Evolutionary conservation across 2,113 vertebrate genomes (phyloP).

Genomic region (Syngnathus scovelli): DNA sequence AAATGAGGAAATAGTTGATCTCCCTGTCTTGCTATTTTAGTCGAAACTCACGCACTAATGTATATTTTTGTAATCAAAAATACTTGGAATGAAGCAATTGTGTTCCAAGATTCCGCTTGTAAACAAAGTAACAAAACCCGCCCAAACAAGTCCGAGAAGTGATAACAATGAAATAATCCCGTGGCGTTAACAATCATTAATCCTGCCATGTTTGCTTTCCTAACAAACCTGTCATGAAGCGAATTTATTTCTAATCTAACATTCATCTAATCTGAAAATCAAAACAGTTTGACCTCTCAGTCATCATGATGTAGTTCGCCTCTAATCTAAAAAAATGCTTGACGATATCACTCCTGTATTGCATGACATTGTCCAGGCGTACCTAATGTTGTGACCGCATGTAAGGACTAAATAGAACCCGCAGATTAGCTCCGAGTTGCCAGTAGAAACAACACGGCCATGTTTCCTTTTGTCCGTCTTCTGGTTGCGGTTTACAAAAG

Average conservation of each 20-base stretch:
- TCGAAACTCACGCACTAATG: background rate
- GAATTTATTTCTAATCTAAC: conserved; percentile 9
- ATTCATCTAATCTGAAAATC: background rate
- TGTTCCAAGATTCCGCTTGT: background rate
- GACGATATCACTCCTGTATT: background rate
- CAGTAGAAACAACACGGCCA: conserved; percentile 1
- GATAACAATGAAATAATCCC: conserved; percentile 31
- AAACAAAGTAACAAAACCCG: conserved; percentile 21
- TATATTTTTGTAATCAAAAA: background rate
- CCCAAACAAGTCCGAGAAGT: background rate
- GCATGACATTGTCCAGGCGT: background rate
- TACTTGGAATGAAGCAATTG: background rate
- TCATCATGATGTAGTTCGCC: background rate
- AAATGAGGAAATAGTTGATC: background rate
- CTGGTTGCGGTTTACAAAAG: conserved; percentile 27
- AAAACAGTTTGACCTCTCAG: too few species aligned
- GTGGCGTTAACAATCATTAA: conserved; percentile 28
- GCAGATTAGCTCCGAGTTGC: conserved; percentile 7
- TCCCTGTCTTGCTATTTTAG: background rate
- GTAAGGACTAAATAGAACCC: background rate
- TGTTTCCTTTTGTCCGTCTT: conserved; percentile 28
- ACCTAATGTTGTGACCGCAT: background rate
- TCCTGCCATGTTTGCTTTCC: conserved; percentile 30
- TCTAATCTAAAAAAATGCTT: background rate
- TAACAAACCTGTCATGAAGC: conserved; percentile 35